phyloP scores from a whole-genome alignment of 2,797 vertebrate species.

The Lacerta agilis region DNA sequence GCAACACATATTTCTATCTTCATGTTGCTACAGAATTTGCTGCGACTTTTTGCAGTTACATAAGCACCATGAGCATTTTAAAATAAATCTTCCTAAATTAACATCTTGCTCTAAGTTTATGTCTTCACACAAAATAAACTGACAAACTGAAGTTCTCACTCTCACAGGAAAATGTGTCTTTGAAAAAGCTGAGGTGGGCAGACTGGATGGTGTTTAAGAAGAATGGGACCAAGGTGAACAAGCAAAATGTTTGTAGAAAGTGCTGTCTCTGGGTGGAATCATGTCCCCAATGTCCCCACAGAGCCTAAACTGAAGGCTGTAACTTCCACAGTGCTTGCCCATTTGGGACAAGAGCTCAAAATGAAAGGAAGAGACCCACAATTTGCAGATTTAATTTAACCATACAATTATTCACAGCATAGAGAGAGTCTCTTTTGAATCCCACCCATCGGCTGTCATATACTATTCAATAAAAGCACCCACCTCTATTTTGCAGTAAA shows the following conservation, averaged over 20 bases:
- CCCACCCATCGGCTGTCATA: neutral
- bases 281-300: too few relatives aligned
- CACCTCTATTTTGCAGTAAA: neutral
- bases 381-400: neutral
- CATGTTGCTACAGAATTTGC: constrained; percentile 29
- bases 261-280: neutral
- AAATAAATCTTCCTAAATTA: constrained; percentile 44
- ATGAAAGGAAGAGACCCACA: neutral
- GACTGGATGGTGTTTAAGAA: neutral
- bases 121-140: constrained; percentile 44
- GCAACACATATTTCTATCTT: constrained; percentile 26
- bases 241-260: neutral
- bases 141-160: constrained; percentile 59
- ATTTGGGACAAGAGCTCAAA: too few relatives aligned
- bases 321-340: neutral
- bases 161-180: neutral
- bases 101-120: constrained; percentile 62
- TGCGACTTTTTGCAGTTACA: constrained; percentile 65
- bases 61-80: constrained; percentile 63
- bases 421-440: neutral
- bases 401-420: neutral
- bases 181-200: rapidly evolving
- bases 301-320: neutral
- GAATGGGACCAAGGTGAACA: neutral
- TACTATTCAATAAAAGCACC: neutral